Evolutionary conservation across 2,797 vertebrate genomes (phyloP).

Genomic region (Sylvilagus floridanus): DNA sequence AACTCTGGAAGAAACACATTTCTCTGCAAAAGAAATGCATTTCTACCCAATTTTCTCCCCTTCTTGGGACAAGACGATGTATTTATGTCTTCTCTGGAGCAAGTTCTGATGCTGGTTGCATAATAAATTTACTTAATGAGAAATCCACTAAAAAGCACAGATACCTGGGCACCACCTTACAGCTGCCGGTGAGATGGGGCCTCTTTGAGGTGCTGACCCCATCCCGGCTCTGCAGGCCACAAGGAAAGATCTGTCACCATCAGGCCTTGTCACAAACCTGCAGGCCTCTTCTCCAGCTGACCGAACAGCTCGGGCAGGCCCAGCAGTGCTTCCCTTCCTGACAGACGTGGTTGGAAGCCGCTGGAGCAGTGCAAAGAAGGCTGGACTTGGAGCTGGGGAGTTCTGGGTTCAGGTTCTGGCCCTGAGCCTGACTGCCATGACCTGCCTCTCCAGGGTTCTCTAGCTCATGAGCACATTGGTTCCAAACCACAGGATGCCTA

Average conservation of each 20-base stretch:
- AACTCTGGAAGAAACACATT: neutral
- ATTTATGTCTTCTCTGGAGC: constrained; percentile 39
- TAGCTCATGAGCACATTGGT: neutral
- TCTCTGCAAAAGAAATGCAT: neutral
- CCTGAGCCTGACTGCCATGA: neutral
- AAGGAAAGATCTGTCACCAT: neutral
- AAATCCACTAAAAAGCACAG: neutral
- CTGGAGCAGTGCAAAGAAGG: neutral
- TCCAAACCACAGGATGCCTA: neutral
- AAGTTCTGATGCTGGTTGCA: neutral
- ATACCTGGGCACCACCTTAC: neutral
- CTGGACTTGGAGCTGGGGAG: neutral
- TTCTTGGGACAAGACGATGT: neutral
- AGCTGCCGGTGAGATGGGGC: neutral
- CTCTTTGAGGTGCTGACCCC: neutral
- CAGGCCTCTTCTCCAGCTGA: neutral
- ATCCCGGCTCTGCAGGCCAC: neutral
- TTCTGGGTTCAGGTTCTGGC: neutral
- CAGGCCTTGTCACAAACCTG: neutral
- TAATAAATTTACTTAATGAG: neutral
- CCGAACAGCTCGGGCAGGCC: neutral
- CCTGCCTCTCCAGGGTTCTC: neutral
- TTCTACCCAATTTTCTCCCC: neutral
- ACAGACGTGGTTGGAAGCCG: neutral
- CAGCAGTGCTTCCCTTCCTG: neutral